phyloP scores from a whole-genome alignment of 2,113 vertebrate genomes.

The Actinemys pallida region DNA sequence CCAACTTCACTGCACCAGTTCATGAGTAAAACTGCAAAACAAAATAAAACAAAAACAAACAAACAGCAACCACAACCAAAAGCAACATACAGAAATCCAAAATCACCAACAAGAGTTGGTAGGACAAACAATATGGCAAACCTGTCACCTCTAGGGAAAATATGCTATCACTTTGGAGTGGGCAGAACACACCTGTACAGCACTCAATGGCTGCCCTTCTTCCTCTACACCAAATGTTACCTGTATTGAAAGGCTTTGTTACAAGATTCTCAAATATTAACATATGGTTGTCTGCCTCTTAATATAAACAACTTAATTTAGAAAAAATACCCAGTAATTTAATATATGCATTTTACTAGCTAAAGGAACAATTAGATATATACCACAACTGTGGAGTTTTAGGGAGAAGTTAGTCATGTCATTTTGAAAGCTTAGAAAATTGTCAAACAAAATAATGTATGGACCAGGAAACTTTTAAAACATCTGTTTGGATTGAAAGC shows the following conservation, averaged over 20 bases:
- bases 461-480: neutral
- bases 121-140: slow-evolving; percentile 73
- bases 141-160: slow-evolving; percentile 78
- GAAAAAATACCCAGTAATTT: neutral
- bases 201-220: slow-evolving; percentile 86
- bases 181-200: slow-evolving; percentile 89
- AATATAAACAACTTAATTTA: neutral
- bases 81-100: slow-evolving; percentile 25
- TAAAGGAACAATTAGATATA: neutral
- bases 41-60: neutral
- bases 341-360: neutral
- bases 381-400: neutral
- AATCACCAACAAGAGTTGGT: slow-evolving; percentile 41
- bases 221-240: slow-evolving; percentile 95
- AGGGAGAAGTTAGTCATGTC: neutral
- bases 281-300: neutral
- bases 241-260: slow-evolving; percentile 90
- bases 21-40: slow-evolving; percentile 24
- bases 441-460: neutral
- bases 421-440: neutral
- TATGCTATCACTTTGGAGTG: slow-evolving; percentile 66
- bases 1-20: slow-evolving; percentile 61
- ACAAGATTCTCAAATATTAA: slow-evolving; percentile 72
- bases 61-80: slow-evolving; percentile 16
- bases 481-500: neutral